These are phyloP conservation scores for Parochlus steinenii DNA, from an alignment of 2,888 invertebrate species.

Conservation along the genomic window DNA sequence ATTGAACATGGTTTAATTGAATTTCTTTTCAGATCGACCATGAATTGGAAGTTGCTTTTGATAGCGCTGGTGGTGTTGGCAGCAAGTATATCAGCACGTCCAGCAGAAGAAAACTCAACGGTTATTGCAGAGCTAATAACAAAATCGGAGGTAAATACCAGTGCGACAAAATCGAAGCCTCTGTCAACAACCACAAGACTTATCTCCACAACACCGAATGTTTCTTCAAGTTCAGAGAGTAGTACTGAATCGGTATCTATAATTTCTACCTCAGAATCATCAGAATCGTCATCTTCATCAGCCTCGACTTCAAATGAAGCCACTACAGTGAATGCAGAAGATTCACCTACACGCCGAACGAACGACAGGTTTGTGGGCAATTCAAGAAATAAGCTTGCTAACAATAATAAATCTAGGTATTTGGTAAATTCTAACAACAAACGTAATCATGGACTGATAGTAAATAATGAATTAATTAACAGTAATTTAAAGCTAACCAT, in stretches of 20 bases:
- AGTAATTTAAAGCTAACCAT: too few species aligned
- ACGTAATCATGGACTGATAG: too few species aligned
- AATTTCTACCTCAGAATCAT: neutral
- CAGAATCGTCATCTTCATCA: too few species aligned
- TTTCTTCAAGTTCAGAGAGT: neutral
- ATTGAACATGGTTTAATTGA: neutral
- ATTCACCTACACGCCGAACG: too few species aligned
- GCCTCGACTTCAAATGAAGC: too few species aligned
- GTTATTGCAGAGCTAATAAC: neutral
- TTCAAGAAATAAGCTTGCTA: too few species aligned
- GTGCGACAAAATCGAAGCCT: too few species aligned
- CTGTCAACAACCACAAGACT: neutral
- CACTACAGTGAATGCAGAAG: too few species aligned
- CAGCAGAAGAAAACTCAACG: slow-evolving; percentile 8
- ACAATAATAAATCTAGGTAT: too few species aligned
- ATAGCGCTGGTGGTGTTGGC: slow-evolving; percentile 2
- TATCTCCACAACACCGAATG: neutral
- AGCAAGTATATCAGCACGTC: slow-evolving; percentile 3
- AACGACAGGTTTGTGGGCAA: too few species aligned
- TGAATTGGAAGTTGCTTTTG: slow-evolving; percentile 11
- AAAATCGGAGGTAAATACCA: neutral
- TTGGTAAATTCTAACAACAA: too few species aligned
- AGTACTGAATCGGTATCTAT: neutral
- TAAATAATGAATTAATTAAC: too few species aligned
- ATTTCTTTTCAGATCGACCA: slow-evolving; percentile 2